Evolutionary conservation across 2,113 vertebrate species (phyloP).

Genomic region (Seriola quinqueradiata): DNA sequence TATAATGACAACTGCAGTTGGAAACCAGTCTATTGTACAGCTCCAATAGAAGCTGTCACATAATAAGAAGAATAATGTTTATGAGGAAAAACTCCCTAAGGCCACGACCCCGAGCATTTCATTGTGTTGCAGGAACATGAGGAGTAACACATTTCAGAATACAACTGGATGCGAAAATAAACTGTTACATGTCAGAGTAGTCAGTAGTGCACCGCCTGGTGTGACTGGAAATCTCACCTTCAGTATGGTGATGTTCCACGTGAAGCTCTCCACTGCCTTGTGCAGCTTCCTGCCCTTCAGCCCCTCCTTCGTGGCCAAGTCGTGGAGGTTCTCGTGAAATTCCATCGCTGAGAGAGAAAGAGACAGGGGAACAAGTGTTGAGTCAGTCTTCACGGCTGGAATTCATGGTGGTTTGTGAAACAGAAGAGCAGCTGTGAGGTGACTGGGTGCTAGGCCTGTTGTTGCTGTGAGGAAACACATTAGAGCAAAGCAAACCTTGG

Average conservation of each 20-base stretch:
- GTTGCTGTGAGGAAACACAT: slow-evolving; percentile 47
- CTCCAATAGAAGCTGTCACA: not conserved
- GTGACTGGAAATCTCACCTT: slow-evolving; percentile 86
- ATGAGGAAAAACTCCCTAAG: not conserved
- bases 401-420: slow-evolving; percentile 7
- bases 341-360: slow-evolving; percentile 90
- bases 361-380: not conserved
- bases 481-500: slow-evolving; percentile 22
- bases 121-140: not conserved
- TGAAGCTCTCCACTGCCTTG: slow-evolving; percentile 97
- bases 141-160: not conserved
- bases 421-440: slow-evolving; percentile 25
- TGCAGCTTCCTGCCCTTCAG: slow-evolving; percentile 95
- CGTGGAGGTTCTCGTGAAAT: slow-evolving; percentile 95
- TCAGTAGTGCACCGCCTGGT: too few species aligned
- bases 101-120: not conserved
- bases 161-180: not conserved
- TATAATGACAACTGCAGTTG: not conserved
- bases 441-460: slow-evolving; percentile 30
- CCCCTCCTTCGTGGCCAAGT: slow-evolving; percentile 93
- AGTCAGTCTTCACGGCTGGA: not conserved
- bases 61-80: not conserved
- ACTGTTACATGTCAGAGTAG: not conserved
- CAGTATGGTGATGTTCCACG: slow-evolving; percentile 98
- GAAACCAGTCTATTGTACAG: not conserved